These are phyloP conservation scores for Pachymerium ferrugineum DNA, from an alignment of 2,888 invertebrate genomes.

Conservation along the genomic window DNA sequence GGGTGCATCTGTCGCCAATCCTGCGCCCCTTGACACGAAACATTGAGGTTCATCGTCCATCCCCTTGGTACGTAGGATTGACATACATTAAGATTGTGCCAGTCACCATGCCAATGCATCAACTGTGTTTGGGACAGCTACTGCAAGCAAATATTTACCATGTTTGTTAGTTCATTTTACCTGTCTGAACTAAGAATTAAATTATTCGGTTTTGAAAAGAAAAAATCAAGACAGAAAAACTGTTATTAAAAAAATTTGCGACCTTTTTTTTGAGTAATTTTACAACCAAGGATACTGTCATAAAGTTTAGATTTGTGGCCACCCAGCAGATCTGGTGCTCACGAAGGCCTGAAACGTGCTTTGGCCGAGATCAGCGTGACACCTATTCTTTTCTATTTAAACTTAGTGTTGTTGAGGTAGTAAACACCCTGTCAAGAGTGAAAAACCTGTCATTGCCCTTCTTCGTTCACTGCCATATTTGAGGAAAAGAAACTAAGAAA, in stretches of 20 bases:
- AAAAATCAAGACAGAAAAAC: background rate
- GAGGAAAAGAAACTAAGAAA: background rate
- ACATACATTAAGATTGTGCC: background rate
- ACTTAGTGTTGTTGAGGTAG: background rate
- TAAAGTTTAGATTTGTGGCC: background rate
- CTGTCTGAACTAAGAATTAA: background rate
- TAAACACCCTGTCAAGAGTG: background rate
- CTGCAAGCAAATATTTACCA: background rate
- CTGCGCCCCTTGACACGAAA: background rate
- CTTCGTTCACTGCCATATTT: background rate
- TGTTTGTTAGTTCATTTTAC: background rate
- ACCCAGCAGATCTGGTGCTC: background rate
- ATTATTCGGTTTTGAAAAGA: background rate
- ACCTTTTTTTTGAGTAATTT: background rate
- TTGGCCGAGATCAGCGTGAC: background rate
- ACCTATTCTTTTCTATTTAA: background rate
- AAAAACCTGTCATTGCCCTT: background rate
- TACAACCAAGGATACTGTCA: background rate
- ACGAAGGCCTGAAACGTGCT: slow-evolving; percentile 4
- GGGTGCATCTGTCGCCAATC: background rate
- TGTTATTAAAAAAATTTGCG: background rate
- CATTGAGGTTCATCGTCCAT: background rate
- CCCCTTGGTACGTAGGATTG: background rate
- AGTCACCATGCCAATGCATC: background rate
- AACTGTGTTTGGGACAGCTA: background rate